Conservation (phyloP, 2,888 invertebrate species). For the Apodemia zela region DNA sequence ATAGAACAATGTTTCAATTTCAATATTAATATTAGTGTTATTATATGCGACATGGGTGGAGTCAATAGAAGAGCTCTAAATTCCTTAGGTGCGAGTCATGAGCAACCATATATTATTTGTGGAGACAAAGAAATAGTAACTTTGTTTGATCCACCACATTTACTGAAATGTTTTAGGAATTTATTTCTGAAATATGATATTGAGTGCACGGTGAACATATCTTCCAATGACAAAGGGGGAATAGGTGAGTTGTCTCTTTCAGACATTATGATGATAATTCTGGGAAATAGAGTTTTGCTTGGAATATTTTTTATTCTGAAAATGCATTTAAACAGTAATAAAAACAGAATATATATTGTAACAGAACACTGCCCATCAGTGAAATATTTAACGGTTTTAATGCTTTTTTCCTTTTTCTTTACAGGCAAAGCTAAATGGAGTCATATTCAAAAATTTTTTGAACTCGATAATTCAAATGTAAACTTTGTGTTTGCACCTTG, state of each 20-base stretch:
- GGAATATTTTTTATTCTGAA: not conserved
- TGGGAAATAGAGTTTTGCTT: not conserved
- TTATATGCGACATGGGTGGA: constrained; percentile 30
- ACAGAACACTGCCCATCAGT: too few species aligned
- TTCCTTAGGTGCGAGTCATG: constrained; percentile 26
- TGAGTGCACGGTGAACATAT: not conserved
- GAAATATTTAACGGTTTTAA: too few species aligned
- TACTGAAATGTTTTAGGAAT: not conserved
- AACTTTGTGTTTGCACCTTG: too few species aligned
- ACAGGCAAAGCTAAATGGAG: too few species aligned
- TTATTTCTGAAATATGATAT: not conserved
- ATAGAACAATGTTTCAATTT: constrained; percentile 24
- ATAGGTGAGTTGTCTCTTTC: not conserved
- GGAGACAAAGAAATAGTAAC: not conserved
- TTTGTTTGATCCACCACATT: constrained; percentile 6
- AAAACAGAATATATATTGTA: too few species aligned
- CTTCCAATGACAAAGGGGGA: not conserved
- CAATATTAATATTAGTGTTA: constrained; percentile 26
- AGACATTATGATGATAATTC: too few species aligned
- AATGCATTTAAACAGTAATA: constrained; percentile 22
- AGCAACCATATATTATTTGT: not conserved
- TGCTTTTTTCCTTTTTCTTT: too few species aligned
- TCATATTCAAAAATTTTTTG: too few species aligned
- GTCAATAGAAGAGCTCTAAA: constrained; percentile 27
- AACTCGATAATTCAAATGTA: too few species aligned